These are phyloP conservation scores for Ptychochromis oligacanthus DNA, from an alignment of 2,113 vertebrate species.

Conservation along the genomic window DNA sequence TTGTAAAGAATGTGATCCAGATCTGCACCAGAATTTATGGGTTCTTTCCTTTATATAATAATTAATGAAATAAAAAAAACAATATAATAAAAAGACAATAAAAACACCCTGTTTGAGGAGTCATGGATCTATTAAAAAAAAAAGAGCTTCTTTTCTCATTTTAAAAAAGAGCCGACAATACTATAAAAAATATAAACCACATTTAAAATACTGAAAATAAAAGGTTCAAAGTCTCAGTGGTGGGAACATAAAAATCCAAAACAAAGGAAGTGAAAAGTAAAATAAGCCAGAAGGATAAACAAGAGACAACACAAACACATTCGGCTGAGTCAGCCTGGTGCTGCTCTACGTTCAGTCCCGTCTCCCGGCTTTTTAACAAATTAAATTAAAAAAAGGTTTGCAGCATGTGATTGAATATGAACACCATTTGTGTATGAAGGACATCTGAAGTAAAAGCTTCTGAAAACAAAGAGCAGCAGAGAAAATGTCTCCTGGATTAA, in stretches of 20 bases:
- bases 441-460: not conserved
- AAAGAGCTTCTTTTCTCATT: not conserved
- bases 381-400: not conserved
- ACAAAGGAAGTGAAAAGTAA: not conserved
- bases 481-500: not conserved
- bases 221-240: not conserved
- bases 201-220: not conserved
- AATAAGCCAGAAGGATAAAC: not conserved
- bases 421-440: not conserved
- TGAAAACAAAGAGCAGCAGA: slow-evolving; percentile 13
- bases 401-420: not conserved
- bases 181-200: not conserved
- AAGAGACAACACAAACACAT: not conserved
- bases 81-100: not conserved
- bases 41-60: not conserved
- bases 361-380: not conserved
- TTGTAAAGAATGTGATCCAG: not conserved
- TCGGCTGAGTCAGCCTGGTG: not conserved
- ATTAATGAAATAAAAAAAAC: not conserved
- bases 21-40: not conserved
- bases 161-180: not conserved
- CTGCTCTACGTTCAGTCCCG: not conserved
- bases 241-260: not conserved
- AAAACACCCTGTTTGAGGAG: not conserved
- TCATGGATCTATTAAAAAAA: not conserved